A percentile compares a stretch with the other conserved stretches of the same genome.
Evolutionary conservation across 1,140 invertebrate genomes (phyloP).

Genomic region (Nymphalis io): DNA sequence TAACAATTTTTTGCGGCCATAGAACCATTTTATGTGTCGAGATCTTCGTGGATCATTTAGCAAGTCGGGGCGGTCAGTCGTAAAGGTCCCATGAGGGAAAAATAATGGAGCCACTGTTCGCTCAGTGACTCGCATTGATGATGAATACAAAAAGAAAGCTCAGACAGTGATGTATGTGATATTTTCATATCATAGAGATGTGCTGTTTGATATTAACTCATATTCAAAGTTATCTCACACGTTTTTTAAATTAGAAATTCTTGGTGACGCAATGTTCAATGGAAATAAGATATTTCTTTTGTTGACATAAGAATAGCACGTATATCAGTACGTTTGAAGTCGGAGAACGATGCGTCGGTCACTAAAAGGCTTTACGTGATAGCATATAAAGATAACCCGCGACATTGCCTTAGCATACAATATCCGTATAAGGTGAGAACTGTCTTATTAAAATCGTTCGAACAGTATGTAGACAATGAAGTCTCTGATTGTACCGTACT

Average conservation of each 20-base stretch:
- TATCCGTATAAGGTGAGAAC: conserved; percentile 25
- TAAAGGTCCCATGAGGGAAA: conserved; percentile 32
- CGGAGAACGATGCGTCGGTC: conserved; percentile 4
- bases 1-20: conserved; percentile 1
- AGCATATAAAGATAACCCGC: conserved; percentile 30
- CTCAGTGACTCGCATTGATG: conserved; percentile 23
- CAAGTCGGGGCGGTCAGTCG: conserved; percentile 28
- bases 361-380: conserved; percentile 15
- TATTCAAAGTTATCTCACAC: conserved; percentile 2
- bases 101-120: conserved; percentile 33
- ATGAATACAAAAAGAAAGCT: conserved; percentile 30
- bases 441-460: conserved; percentile 34
- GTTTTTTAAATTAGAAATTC: conserved; percentile 9
- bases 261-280: background rate
- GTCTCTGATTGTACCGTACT: conserved; percentile 18
- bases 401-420: conserved; percentile 26
- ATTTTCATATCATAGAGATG: conserved; percentile 27
- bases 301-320: background rate
- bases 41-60: conserved; percentile 34
- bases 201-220: conserved; percentile 12
- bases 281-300: background rate
- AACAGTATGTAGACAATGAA: conserved; percentile 24
- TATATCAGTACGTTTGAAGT: conserved; percentile 18
- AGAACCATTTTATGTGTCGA: conserved; percentile 13
- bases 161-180: conserved; percentile 25